Base-by-base conservation (phyloP, 35 echinoderm and acorn worm species). In the Ophioderma brevispina region DNA sequence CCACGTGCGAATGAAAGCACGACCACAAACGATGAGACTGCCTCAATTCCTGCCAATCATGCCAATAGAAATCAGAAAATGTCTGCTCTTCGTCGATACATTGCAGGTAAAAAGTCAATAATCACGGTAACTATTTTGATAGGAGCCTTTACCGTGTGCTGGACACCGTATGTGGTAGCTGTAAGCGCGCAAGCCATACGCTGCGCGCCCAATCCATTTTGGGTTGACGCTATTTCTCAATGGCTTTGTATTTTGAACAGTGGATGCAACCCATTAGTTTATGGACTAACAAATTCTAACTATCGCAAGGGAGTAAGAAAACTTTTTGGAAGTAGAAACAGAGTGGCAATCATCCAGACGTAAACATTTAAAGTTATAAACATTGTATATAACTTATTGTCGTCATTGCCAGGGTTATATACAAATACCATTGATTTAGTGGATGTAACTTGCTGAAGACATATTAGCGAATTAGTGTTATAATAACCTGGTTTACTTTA, bases 211-310 rank as follows among this genome's bases (percentile, higher is more conserved):
- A 85, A 85, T 39, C 31, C 43, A 17, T 85, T 85, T 36, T 52
- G 33, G 52, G 32, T 59, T 1, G 63, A 33, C 70, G 83, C 83
- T 15, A 64, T 85, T 75, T 31, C 83, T 0, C 83, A 85, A 36
- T 85, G 83, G 83, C 34, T 85, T 33, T 85, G 83, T 35, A 85
- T 85, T 13, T 85, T 85, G 17, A 85, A 85, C 28, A 85, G 83
- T 59, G 83, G 46, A 1, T 85, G 83, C 33, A 85, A 85, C 34
- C 83, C 83, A 0, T 15, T 85, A 1, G 43, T 85, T 63, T 85
- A 85, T 37, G 83, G 83, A 23, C 14, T 85, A 18, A 70, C 83
- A 14, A 85, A 85, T 37, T 33, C 35, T n/a, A 85, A 23, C 14
- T 85, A 64, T n/a, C 31, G 83, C 23, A 40, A 85, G 32, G 83